Evolutionary conservation across 2,888 invertebrate genomes (phyloP).

Genomic region (Ditula angustiorana): DNA sequence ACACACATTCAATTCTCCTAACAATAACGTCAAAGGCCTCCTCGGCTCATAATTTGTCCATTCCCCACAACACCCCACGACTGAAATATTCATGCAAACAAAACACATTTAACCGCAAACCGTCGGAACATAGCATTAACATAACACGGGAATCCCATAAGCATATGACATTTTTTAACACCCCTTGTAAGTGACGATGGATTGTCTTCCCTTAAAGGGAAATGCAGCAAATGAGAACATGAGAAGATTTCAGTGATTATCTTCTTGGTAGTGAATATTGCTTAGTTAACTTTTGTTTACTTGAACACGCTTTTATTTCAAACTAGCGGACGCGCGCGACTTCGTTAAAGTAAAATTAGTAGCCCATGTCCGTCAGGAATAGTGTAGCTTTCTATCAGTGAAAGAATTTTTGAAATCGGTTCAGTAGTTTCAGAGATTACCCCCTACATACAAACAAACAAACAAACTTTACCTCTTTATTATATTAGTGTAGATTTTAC

Average conservation of each 20-base stretch:
- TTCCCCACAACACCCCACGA: slow-evolving; percentile 5
- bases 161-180: slow-evolving; percentile 80
- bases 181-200: slow-evolving; percentile 68
- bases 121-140: slow-evolving; percentile 68
- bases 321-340: no score
- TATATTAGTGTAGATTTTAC: no score
- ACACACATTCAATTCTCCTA: not conserved
- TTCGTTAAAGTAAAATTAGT: no score
- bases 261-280: not conserved
- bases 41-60: slow-evolving; percentile 20
- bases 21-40: not conserved
- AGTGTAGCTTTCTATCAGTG: no score
- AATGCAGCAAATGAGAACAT: slow-evolving; percentile 53
- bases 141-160: slow-evolving; percentile 83
- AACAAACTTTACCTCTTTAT: no score
- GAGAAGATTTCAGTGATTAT: slow-evolving; percentile 5
- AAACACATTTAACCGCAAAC: slow-evolving; percentile 55
- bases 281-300: not conserved
- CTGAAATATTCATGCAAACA: slow-evolving; percentile 36
- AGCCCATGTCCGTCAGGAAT: no score
- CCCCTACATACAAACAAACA: no score
- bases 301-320: no score
- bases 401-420: no score
- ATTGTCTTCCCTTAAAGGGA: slow-evolving; percentile 65
- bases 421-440: no score